Percentiles rank a stretch among this genome's conserved stretches.
Conservation (phyloP, 2,113 vertebrate genomes). For the Albula glossodonta region DNA sequence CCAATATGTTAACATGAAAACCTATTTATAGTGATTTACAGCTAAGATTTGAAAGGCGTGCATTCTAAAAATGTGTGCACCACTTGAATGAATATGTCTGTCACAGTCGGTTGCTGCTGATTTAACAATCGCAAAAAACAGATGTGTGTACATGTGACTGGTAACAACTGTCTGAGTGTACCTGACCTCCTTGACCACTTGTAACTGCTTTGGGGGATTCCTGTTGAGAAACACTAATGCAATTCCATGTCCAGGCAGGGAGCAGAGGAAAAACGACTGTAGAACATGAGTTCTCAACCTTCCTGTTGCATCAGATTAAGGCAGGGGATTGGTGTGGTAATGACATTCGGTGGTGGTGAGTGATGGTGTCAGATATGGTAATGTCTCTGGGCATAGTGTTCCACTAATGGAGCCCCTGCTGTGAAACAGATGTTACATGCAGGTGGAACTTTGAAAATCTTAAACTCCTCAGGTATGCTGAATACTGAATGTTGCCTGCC, state of each 20-base stretch:
- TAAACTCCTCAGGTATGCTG: no score
- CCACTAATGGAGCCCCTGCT: neutral
- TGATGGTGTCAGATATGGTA: neutral
- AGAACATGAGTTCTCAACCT: neutral
- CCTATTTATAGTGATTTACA: neutral
- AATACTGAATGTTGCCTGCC: no score
- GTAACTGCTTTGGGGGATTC: neutral
- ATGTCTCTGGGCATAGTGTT: neutral
- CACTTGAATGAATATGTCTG: neutral
- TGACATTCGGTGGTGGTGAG: neutral
- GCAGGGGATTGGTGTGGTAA: neutral
- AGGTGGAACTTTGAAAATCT: no score
- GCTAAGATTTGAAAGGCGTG: neutral
- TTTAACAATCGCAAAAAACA: neutral
- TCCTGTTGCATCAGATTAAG: neutral
- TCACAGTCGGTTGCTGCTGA: neutral
- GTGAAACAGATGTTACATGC: neutral
- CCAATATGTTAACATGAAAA: neutral
- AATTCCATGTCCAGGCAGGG: neutral
- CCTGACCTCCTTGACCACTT: neutral
- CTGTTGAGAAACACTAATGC: neutral
- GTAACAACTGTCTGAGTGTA: neutral
- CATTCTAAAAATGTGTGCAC: neutral
- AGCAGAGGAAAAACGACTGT: neutral
- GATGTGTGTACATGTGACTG: neutral